Evolutionary conservation across 2,113 vertebrate genomes (phyloP), one percentile per base, ranked within the genome.

Genomic region (Maylandia zebra): DNA sequence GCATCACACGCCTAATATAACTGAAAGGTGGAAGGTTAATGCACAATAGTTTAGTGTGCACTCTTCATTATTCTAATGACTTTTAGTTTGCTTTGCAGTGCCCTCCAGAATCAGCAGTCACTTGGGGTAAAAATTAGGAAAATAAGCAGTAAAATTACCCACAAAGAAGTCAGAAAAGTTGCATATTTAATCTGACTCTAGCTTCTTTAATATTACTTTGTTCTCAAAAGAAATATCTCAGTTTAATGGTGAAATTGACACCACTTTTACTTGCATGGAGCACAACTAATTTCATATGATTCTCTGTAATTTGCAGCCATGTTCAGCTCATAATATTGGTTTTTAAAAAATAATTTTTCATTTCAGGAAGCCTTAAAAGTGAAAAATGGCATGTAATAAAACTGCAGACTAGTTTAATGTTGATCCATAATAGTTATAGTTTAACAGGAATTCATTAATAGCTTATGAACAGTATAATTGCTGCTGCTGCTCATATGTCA

Each of bases 11-110:
- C 83, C 87, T 89, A 27, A 89, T 86, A 86, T 81, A 82, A 90
- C 87, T 59, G 84, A 80, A 22, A 93, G 92, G 90, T 87, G 88
- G 79, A 83, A 88, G 89, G 91, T 92, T 88, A 91, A 88, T 89
- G 90, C 50, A 19, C 24, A 78, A 32, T 13, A 84, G 85, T 88
- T 90, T 69, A 81, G 78, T 12, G 53, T 48, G 83, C 76, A 27
- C 81, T 84, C 69, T 66, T 88, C 84, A 85, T 88, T 85, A 90
- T 87, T 83, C 64, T 86, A 80, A 90, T 57, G 66, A 88, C 79
- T 87, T 82, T 74, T 14, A 34, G 64, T 84, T 81, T 82, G 81
- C 66, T 53, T 76, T 50, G 78, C 52, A 12, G 57, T 32, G 76
- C 41, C 83, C 82, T 74, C 57, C 61, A 84, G 14, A 69, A 74